Evolutionary conservation across 2,888 invertebrate species (phyloP), one percentile per base, ranked within the genome.

Genomic region (Leptinotarsa rubiginosa): DNA sequence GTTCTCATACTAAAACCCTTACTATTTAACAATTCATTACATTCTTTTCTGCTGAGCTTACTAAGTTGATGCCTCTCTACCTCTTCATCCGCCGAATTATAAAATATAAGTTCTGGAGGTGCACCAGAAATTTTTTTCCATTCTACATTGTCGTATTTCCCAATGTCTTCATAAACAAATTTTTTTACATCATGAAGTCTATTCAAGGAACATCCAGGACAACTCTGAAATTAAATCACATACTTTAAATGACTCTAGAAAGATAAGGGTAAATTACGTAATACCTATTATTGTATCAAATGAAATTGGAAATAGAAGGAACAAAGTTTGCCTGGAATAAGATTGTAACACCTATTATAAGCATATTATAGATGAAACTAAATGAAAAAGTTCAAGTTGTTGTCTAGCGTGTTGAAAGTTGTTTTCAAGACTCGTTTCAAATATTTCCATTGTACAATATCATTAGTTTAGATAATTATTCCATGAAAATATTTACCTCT

Each of bases 71-170:
- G 83, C 77, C 93, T 89, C 84, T 94, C 93, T 10, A 94, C 85
- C 85, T 92, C 92, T 82, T 89, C 86, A 75, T 92, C 91, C 0
- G 85, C 86, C 0, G 88, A 86, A 75, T 91, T 90, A 13, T 92
- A 88, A 72, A 93, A 85, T 64, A 93, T 89, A 41, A 93, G 83
- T 83, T 92, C 92, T 41, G 93, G 93, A 4, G 88, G 86, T 13
- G 92, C 93, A 31, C 93, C 93, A 20, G 88, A 89, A 78, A 93
- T 93, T 81, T 91, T 92, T 81, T 91, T 91, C 80, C 93, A 93
- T 78, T 91, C 91, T 50, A 92, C 87, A 54, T 89, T 86, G 0
- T 90, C 89, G 80, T 92, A 93, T 52, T 88, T 86, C 0, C 92
- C 92, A n/a, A 93, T 88, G 83, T 94, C 94, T 71, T 92, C 89